phyloP scores from a whole-genome alignment of 2,113 vertebrate species.

The Erythrocebus patas region DNA sequence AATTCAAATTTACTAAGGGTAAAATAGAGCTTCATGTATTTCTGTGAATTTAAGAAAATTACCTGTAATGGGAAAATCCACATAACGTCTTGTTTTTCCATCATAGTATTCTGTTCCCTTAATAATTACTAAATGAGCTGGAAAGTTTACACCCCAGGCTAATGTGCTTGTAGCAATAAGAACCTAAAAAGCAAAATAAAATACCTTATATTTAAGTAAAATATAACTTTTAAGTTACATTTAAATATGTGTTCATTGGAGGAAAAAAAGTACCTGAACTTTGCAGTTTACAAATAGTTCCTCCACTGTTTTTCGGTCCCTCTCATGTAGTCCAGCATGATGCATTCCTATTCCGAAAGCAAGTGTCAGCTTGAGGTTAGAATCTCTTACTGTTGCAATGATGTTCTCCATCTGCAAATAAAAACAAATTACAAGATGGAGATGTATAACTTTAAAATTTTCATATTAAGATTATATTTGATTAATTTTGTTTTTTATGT shows the following conservation, averaged over 20 bases:
- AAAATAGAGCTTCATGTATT: slow-evolving; percentile 32
- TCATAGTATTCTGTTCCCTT: slow-evolving; percentile 99
- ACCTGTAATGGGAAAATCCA: slow-evolving; percentile 99
- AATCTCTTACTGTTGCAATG: slow-evolving; percentile 93
- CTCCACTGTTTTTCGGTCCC: slow-evolving; percentile 96
- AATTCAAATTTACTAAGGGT: background rate
- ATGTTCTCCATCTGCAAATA: slow-evolving; percentile 91
- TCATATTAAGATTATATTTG: background rate
- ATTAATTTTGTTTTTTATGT: background rate
- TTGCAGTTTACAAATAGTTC: slow-evolving; percentile 98
- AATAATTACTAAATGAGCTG: slow-evolving; percentile 97
- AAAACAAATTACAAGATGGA: slow-evolving; percentile 46
- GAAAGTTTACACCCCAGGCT: slow-evolving; percentile 99
- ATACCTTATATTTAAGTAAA: slow-evolving; percentile 60
- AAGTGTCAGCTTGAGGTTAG: slow-evolving; percentile 96
- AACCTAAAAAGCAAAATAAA: slow-evolving; percentile 86
- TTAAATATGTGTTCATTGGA: slow-evolving; percentile 6
- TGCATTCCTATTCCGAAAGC: slow-evolving; percentile 99
- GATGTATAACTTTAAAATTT: background rate
- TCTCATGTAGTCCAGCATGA: slow-evolving; percentile 95
- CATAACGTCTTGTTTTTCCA: slow-evolving; percentile 96
- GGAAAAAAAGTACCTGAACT: slow-evolving; percentile 89
- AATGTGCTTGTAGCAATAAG: slow-evolving; percentile 98
- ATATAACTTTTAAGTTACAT: slow-evolving; percentile 65
- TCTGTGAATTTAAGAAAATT: slow-evolving; percentile 64